Evolutionary conservation across 2,888 invertebrate genomes (phyloP).

Genomic region (Tenthredo mesomela): DNA sequence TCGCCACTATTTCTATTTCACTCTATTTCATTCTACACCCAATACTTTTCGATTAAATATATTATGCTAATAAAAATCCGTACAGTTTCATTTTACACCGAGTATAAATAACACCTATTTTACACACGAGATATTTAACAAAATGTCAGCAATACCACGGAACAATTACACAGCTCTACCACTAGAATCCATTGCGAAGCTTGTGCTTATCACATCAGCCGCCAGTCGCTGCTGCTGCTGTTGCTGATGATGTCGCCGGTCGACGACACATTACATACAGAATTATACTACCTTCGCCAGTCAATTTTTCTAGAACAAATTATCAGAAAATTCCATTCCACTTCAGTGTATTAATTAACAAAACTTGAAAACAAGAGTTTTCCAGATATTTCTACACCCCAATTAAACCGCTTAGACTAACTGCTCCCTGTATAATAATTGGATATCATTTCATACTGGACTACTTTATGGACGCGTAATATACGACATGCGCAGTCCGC

Average conservation of each 20-base stretch:
- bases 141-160: slow-evolving; percentile 35
- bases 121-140: slow-evolving; percentile 20
- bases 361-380: background rate
- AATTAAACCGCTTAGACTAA: background rate
- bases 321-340: background rate
- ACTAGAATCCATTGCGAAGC: slow-evolving; percentile 48
- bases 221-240: slow-evolving; percentile 31
- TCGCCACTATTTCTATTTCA: background rate
- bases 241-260: slow-evolving; percentile 17
- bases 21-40: slow-evolving; percentile 11
- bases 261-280: slow-evolving; percentile 1
- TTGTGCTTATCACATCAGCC: slow-evolving; percentile 48
- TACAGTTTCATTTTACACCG: slow-evolving; percentile 10
- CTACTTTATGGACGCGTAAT: slow-evolving; percentile 39
- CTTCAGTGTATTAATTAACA: background rate
- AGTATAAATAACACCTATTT: background rate
- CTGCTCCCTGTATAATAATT: background rate
- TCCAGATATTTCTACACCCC: background rate
- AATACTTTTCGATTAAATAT: background rate
- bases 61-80: background rate
- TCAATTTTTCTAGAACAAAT: background rate
- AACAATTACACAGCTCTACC: slow-evolving; percentile 28
- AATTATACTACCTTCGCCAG: background rate
- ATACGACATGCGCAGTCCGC: slow-evolving; percentile 40
- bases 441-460: background rate